Percentiles rank a stretch among this genome's conserved stretches.
Evolutionary conservation across 2,113 vertebrate genomes (phyloP).

Genomic region (Pseudopipra pipra): DNA sequence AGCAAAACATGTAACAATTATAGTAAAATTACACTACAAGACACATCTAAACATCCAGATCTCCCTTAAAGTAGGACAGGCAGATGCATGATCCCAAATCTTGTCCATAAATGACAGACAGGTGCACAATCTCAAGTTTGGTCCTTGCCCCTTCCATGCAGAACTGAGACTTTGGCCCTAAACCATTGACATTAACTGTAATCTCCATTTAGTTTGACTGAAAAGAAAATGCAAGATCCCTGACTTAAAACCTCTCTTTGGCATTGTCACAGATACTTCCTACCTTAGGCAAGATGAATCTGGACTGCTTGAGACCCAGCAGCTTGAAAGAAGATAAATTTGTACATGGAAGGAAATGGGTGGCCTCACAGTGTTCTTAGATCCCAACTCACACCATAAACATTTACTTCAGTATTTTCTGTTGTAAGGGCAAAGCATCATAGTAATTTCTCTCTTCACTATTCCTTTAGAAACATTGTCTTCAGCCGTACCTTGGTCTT

Average conservation of each 20-base stretch:
- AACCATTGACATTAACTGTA: neutral
- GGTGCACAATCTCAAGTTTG: neutral
- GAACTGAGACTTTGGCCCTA: neutral
- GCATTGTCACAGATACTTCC: neutral
- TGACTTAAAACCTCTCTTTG: neutral
- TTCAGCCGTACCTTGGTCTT: neutral
- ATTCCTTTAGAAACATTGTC: neutral
- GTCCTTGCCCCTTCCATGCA: neutral
- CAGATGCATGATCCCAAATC: neutral
- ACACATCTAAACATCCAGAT: neutral
- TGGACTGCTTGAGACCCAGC: neutral
- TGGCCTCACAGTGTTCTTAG: neutral
- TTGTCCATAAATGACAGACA: neutral
- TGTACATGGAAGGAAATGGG: neutral
- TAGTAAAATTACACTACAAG: neutral
- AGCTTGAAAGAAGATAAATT: neutral
- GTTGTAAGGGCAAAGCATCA: neutral
- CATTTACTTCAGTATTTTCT: neutral
- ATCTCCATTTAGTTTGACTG: neutral
- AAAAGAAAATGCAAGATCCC: neutral
- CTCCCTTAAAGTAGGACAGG: neutral
- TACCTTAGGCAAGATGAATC: neutral
- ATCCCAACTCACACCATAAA: neutral
- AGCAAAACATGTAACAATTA: neutral
- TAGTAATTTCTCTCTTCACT: neutral